Base-by-base conservation (phyloP, 2,113 vertebrate species). In the Phalacrocorax carbo region DNA sequence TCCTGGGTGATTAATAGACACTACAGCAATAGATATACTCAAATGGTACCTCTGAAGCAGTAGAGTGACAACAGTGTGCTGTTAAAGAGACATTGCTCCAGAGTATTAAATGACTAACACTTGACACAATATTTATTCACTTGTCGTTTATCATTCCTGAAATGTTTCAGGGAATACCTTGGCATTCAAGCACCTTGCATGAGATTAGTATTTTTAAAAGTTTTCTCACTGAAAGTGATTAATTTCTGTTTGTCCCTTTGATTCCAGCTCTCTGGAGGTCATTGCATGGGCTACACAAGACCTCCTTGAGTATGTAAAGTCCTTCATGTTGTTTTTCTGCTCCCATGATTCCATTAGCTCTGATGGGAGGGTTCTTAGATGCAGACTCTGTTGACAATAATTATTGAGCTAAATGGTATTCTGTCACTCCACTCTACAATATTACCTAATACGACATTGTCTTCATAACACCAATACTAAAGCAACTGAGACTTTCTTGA, bases 101-200 rank as follows among this genome's bases (percentile, higher is more conserved):
- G 44, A 55, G 7, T 79, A 77, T 85, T 93, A 85, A 73, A 72
- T 87, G 65, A 87, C 48, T 93, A 85, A 89, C 15, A 44, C 49
- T 72, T 94, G 78, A 82, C 73, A 87, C 30, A 95, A 82, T 93
- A 96, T 91, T 85, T 93, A 93, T 93, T 90, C 62, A 51, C 61
- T 94, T 95, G 77, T 72, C 18, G 1, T 84, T 82, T 93, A 76
- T 79, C 4, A 7, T 78, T 85, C 73, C 52, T 48, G 71, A 91
- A 95, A 60, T 55, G 9, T 84, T 91, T 92, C 60, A 75, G 26
- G 20, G 38, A 78, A 66, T 83, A 78, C 71, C 10, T 75, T 86
- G 27, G 12, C 55, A 62, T 93, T 79, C 38, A 71, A 87, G 5
- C 3, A 25, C 51, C 44, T 79, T 88, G 38, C 27, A 91, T 84